These are phyloP conservation scores for Chitala chitala DNA, from an alignment of 2,113 vertebrate species.

Conservation along the genomic window DNA sequence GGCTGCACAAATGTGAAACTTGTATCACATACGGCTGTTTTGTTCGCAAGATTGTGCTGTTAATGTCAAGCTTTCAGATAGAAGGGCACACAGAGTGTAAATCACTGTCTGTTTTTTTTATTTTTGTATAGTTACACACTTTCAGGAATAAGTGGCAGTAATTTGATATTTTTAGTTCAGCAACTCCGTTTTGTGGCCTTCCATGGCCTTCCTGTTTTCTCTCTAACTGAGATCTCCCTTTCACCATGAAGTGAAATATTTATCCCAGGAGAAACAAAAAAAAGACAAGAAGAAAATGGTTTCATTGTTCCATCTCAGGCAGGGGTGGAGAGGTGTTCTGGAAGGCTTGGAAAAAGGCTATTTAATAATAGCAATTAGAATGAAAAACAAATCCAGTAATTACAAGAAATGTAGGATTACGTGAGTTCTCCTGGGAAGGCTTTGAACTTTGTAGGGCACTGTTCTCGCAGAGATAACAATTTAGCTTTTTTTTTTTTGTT, in stretches of 20 bases:
- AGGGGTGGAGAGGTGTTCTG: neutral
- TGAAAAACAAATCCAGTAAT: neutral
- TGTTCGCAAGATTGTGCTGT: neutral
- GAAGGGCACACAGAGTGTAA: neutral
- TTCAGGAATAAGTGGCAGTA: neutral
- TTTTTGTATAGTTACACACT: neutral
- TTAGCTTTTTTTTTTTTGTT: neutral
- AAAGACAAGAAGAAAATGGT: slow-evolving; percentile 4
- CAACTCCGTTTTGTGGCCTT: neutral
- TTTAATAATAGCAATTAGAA: neutral
- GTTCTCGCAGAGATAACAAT: neutral
- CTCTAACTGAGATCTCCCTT: slow-evolving; percentile 1
- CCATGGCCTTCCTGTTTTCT: slow-evolving; percentile 21
- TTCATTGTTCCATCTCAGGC: neutral
- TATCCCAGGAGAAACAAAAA: slow-evolving; percentile 3
- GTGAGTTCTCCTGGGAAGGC: neutral
- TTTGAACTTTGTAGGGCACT: neutral
- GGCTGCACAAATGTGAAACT: neutral
- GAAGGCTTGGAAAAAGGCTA: neutral
- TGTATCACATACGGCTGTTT: neutral
- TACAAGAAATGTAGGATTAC: neutral
- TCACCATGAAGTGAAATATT: slow-evolving; percentile 17
- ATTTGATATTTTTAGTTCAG: neutral
- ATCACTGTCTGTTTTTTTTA: neutral
- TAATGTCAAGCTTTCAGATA: neutral